Percentiles rank a stretch among this genome's conserved stretches.
Evolutionary conservation across 2,888 invertebrate genomes (phyloP).

Genomic region (Drosophila cracens): DNA sequence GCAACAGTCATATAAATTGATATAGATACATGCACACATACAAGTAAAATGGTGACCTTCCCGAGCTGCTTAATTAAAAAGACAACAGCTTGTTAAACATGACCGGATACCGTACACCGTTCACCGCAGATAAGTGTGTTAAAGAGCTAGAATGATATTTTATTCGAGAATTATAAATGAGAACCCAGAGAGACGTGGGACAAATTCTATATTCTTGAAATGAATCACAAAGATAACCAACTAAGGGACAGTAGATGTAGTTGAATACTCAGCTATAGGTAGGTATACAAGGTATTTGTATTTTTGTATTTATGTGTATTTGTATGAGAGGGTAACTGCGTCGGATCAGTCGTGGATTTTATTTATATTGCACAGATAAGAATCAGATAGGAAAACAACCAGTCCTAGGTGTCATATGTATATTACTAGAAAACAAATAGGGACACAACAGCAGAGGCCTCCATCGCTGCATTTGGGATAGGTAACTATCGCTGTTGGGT

Average conservation of each 20-base stretch:
- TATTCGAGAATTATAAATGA: slow-evolving; percentile 42
- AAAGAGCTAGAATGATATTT: slow-evolving; percentile 37
- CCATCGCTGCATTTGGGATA: slow-evolving; percentile 41
- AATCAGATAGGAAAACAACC: slow-evolving; percentile 37
- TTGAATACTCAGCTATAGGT: slow-evolving; percentile 3
- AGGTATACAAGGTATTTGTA: slow-evolving; percentile 1
- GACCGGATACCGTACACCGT: slow-evolving; percentile 33
- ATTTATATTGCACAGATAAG: slow-evolving; percentile 68
- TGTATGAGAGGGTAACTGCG: slow-evolving; percentile 46
- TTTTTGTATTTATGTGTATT: neutral
- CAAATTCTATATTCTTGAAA: slow-evolving; percentile 51
- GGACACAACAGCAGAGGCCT: slow-evolving; percentile 30
- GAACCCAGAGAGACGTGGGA: slow-evolving; percentile 32
- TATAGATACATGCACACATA: slow-evolving; percentile 26
- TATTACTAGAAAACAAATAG: slow-evolving; percentile 51
- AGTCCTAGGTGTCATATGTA: slow-evolving; percentile 55
- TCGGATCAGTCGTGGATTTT: slow-evolving; percentile 59
- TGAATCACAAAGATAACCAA: slow-evolving; percentile 73
- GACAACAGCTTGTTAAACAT: slow-evolving; percentile 81
- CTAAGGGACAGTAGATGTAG: slow-evolving; percentile 26
- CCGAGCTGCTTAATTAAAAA: slow-evolving; percentile 76
- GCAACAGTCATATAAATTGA: slow-evolving; percentile 36
- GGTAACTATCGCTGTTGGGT: slow-evolving; percentile 41
- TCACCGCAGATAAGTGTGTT: slow-evolving; percentile 52
- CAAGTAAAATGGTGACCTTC: slow-evolving; percentile 63